Evolutionary conservation across 2,888 invertebrate species (phyloP).

Genomic region (Tetranychus piercei): DNA sequence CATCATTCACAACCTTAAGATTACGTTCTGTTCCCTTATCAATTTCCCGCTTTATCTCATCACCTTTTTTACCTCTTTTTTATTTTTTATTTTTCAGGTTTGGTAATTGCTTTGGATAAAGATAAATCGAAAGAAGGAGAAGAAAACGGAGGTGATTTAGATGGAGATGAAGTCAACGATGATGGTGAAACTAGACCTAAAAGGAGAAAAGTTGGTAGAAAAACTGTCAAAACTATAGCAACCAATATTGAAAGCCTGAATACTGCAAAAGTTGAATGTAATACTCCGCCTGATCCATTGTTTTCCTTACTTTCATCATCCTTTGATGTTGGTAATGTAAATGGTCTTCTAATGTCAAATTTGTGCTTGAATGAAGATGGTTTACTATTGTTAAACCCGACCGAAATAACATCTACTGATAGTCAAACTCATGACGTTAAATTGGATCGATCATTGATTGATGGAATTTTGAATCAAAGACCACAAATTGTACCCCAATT

Average conservation of each 20-base stretch:
- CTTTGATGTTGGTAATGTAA: slow-evolving; percentile 22
- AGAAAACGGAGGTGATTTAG: background rate
- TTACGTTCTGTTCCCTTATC: no score
- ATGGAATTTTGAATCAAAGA: background rate
- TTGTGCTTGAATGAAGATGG: slow-evolving; percentile 11
- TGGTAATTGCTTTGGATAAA: background rate
- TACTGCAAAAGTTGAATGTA: slow-evolving; percentile 17
- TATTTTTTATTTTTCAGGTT: background rate
- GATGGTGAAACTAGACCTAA: background rate
- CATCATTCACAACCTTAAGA: background rate
- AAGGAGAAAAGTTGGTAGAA: slow-evolving; percentile 13
- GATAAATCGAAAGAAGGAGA: background rate
- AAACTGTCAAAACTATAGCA: slow-evolving; percentile 16
- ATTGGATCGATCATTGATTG: background rate
- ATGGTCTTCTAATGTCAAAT: slow-evolving; percentile 20
- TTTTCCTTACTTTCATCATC: slow-evolving; percentile 18
- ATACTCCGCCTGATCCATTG: slow-evolving; percentile 19
- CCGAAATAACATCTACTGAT: background rate
- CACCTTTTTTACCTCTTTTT: background rate
- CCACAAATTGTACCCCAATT: slow-evolving; percentile 9
- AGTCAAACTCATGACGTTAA: background rate
- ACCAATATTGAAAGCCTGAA: slow-evolving; percentile 16
- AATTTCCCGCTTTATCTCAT: background rate
- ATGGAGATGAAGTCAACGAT: slow-evolving; percentile 12
- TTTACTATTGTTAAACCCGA: slow-evolving; percentile 17